These are phyloP conservation scores for Spinibarbus caldwelli DNA, from an alignment of 2,797 vertebrate species.

Conservation along the genomic window DNA sequence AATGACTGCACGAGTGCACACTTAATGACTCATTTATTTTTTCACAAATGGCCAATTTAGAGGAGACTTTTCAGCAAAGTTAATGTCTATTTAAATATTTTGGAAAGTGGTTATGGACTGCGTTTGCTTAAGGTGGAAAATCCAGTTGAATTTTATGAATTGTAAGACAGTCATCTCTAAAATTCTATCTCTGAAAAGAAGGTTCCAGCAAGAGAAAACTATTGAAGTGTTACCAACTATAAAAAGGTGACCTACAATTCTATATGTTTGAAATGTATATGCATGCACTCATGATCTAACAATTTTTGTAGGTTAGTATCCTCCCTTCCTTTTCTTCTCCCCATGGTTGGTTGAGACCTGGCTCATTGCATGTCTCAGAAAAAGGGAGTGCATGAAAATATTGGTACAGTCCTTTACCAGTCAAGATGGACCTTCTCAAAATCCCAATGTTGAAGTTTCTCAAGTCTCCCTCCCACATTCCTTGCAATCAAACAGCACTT, in stretches of 20 bases:
- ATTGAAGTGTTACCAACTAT: constrained; percentile 11
- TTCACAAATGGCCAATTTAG: neutral
- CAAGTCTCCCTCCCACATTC: constrained; percentile 45
- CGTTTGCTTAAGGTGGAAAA: neutral
- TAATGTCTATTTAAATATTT: constrained; percentile 8
- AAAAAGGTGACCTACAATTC: constrained; percentile 22
- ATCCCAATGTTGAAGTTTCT: constrained; percentile 27
- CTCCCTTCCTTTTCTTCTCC: constrained; percentile 19
- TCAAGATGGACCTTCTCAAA: constrained; percentile 33
- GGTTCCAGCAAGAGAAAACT: constrained; percentile 2
- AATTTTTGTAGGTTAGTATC: constrained; percentile 3
- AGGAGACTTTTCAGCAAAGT: neutral
- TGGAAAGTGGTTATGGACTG: neutral
- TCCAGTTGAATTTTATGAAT: neutral
- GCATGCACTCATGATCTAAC: neutral
- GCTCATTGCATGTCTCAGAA: constrained; percentile 27
- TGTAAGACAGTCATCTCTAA: neutral
- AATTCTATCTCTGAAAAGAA: neutral
- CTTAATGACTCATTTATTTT: neutral
- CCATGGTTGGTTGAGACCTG: neutral
- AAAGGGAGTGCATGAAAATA: constrained; percentile 24
- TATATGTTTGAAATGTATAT: constrained; percentile 23
- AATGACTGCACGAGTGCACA: neutral
- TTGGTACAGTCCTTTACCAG: constrained; percentile 20
- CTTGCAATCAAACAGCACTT: constrained; percentile 38